Percentiles rank a stretch among this genome's conserved stretches.
Conservation (phyloP, 2,888 invertebrate genomes). For the Coremacera marginata region DNA sequence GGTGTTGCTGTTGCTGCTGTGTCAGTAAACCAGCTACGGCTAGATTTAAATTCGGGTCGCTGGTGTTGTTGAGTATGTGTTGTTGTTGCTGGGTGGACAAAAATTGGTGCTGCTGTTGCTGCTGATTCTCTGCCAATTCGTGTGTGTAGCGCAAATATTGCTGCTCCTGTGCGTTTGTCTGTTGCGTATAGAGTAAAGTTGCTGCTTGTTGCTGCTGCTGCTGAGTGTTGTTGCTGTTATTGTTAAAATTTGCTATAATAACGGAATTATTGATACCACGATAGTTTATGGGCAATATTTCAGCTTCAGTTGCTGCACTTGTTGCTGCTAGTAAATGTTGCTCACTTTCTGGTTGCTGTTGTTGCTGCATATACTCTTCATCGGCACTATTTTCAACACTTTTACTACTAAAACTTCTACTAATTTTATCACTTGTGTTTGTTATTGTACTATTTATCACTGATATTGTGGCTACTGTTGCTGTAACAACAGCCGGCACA, state of each 20-base stretch:
- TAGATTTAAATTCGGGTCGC: constrained; percentile 57
- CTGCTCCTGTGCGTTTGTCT: neutral
- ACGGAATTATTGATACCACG: constrained; percentile 66
- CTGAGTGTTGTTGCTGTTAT: constrained; percentile 45
- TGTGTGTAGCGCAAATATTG: constrained; percentile 42
- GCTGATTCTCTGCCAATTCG: constrained; percentile 35
- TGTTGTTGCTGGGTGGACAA: constrained; percentile 38
- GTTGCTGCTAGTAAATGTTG: constrained; percentile 27
- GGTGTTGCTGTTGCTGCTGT: constrained; percentile 38
- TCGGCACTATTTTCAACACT: constrained; percentile 46
- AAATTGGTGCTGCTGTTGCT: constrained; percentile 15
- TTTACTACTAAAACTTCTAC: constrained; percentile 26
- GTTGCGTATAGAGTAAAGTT: constrained; percentile 7
- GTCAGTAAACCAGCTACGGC: constrained; percentile 36
- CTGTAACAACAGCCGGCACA: constrained; percentile 45
- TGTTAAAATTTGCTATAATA: constrained; percentile 61
- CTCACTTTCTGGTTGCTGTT: constrained; percentile 26
- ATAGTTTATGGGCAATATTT: constrained; percentile 61
- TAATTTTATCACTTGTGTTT: constrained; percentile 32
- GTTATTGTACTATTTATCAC: constrained; percentile 55
- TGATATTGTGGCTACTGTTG: constrained; percentile 50
- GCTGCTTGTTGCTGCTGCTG: constrained; percentile 36
- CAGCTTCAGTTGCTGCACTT: constrained; percentile 39
- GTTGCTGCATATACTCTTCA: neutral
- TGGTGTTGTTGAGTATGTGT: constrained; percentile 51